Evolutionary conservation across 2,888 invertebrate genomes (phyloP), one percentile per base, ranked within the genome.

Genomic region (Rosalia funebris): DNA sequence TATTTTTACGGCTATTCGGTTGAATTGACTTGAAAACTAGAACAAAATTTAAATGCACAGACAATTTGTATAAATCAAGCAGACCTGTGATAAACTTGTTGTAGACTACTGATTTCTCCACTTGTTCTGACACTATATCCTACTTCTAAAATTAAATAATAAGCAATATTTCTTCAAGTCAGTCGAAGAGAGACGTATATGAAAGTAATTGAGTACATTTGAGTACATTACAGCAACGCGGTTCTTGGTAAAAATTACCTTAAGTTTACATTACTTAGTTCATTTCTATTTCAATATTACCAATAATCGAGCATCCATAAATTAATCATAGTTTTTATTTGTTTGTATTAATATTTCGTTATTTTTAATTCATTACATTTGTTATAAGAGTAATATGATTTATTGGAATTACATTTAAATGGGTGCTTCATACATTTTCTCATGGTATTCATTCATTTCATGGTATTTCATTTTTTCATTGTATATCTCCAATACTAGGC

Each of bases 61-160:
- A 32, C 31, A 31, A 46, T 31, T 34, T 46, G 32, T 10, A 46
- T 31, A 46, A 46, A 7, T 25, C 20, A 25, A 1, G 25, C 16
- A 32, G 10, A 32, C 32, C 7, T 44, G 19, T 3, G 20, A 34
- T n/a, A 34, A 34, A 34, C 16, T 20, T n/a, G 12, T 12, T 2
- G 11, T 45, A 45, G 9, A 20, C 11, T 15, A 32, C 12, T 14
- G 31, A 34, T 46, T 46, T 32, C 32, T 16, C 32, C 12, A 12
- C 31, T 31, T 45, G 1, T 16, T 14, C 32, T 46, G 46, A 46
- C 46, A 46, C 46, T 16, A 32, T 32, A 46, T 46, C 34, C 46
- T 32, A 46, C 32, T 46, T 46, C 3, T 16, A 31, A 34, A 34
- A n/a, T 34, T 3, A 34, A 25, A 25, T 25, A 25, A 25, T 25